These are phyloP conservation scores for Pterobdella sp. DNA, from an alignment of 2,888 invertebrate genomes.

Conservation along the genomic window DNA sequence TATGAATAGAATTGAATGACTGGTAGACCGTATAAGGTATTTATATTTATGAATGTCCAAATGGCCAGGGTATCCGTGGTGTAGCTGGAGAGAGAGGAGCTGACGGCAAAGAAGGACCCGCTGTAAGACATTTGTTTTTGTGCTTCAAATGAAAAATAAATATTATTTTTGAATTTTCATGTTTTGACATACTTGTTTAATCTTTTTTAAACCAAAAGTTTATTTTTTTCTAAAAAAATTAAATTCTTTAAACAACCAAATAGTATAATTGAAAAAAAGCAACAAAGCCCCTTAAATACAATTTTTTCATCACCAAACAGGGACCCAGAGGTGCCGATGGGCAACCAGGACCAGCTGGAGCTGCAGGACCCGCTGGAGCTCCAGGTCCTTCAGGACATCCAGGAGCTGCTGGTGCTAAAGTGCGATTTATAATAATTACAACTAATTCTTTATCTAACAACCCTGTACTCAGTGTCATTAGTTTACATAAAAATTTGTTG, in stretches of 20 bases:
- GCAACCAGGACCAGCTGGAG: constrained; percentile 31
- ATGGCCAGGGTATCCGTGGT: constrained; percentile 25
- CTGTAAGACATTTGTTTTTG: constrained; percentile 13
- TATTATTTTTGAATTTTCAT: neutral
- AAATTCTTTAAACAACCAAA: neutral
- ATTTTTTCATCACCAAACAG: neutral
- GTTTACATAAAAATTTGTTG: too few relatives aligned
- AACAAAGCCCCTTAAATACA: neutral
- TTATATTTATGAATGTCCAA: too few relatives aligned
- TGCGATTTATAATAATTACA: too few relatives aligned
- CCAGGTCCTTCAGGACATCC: constrained; percentile 30
- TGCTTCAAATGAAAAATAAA: neutral
- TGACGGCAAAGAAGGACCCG: constrained; percentile 29
- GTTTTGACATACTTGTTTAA: neutral
- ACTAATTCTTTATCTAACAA: too few relatives aligned
- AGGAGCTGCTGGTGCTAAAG: constrained; percentile 28
- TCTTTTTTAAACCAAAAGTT: neutral
- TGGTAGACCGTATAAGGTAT: too few relatives aligned
- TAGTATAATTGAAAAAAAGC: neutral
- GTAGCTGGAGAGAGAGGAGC: constrained; percentile 28
- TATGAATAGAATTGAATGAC: neutral
- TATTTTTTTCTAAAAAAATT: neutral
- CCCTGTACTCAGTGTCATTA: too few relatives aligned
- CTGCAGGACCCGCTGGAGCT: constrained; percentile 31
- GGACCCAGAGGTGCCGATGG: constrained; percentile 33